A percentile compares a stretch with the other conserved stretches of the same genome.
Conservation (phyloP, 2,888 invertebrate genomes). For the Pinctada fucata region DNA sequence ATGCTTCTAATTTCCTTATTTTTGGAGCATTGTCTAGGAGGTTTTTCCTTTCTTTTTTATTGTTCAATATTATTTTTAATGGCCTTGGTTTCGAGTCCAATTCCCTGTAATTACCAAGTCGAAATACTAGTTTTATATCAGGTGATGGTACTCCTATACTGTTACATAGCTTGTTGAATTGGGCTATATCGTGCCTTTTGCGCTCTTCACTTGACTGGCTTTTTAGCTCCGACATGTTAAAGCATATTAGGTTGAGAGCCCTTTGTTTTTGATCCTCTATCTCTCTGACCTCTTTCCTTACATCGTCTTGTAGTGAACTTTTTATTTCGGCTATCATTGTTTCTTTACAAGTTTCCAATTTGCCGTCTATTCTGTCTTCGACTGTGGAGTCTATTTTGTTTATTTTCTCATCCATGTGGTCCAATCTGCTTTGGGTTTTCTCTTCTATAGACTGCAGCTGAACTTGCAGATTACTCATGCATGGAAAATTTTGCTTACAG, state of each 20-base stretch:
- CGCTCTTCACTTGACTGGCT: background rate
- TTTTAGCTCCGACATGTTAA: background rate
- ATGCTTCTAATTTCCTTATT: background rate
- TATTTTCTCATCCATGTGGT: too few relatives aligned
- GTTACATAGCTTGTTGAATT: too few relatives aligned
- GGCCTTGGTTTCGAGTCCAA: too few relatives aligned
- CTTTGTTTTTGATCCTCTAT: constrained; percentile 8
- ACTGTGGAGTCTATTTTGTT: too few relatives aligned
- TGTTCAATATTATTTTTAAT: background rate
- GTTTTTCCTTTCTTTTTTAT: constrained; percentile 10
- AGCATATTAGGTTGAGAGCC: background rate
- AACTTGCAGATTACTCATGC: background rate
- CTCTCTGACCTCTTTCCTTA: constrained; percentile 3
- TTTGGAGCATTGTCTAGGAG: constrained; percentile 10
- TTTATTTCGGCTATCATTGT: background rate
- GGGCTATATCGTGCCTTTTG: too few relatives aligned
- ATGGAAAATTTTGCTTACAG: constrained; percentile 14
- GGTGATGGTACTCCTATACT: too few relatives aligned
- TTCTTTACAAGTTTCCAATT: too few relatives aligned
- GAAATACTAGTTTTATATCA: too few relatives aligned
- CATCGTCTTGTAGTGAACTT: constrained; percentile 1
- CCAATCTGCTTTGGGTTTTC: too few relatives aligned
- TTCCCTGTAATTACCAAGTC: too few relatives aligned
- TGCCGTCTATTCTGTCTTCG: too few relatives aligned
- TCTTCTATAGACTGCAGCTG: constrained; percentile 12